These are phyloP conservation scores for Drosophila sproati DNA, from an alignment of 1,140 invertebrate genomes.

Conservation along the genomic window DNA sequence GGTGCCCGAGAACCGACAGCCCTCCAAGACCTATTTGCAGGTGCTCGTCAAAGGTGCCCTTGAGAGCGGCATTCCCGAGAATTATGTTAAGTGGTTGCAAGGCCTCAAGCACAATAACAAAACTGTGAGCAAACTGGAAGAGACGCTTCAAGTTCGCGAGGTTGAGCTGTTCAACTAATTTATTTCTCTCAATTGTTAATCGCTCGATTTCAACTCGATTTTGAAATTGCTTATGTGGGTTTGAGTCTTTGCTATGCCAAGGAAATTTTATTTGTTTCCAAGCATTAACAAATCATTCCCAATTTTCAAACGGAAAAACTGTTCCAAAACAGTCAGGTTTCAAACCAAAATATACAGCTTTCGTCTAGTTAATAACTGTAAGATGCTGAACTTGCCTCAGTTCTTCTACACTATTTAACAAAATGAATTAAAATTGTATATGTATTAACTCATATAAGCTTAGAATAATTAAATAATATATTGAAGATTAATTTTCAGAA, in stretches of 20 bases:
- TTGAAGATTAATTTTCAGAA: too few species aligned
- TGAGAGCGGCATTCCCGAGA: constrained; percentile 62
- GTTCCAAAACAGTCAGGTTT: background rate
- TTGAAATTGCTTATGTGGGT: background rate
- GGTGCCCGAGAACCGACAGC: constrained; percentile 53
- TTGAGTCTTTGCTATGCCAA: background rate
- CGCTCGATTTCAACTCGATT: background rate
- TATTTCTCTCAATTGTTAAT: background rate
- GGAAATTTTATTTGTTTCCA: too few species aligned
- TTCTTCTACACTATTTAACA: background rate
- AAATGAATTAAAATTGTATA: background rate
- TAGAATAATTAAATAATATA: too few species aligned
- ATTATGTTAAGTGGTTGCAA: constrained; percentile 56
- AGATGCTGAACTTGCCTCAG: background rate
- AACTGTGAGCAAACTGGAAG: constrained; percentile 39
- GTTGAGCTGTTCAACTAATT: constrained; percentile 26
- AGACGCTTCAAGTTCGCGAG: constrained; percentile 45
- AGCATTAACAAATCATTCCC: too few species aligned
- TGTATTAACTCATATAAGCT: too few species aligned
- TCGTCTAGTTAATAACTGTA: background rate
- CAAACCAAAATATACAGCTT: background rate
- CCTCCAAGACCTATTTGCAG: constrained; percentile 74
- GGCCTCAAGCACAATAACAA: constrained; percentile 66
- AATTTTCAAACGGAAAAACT: background rate
- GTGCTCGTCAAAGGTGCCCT: constrained; percentile 74